A percentile compares a stretch with the other conserved stretches of the same genome.
Evolutionary conservation across 2,113 vertebrate species (phyloP).

Genomic region (Hippocampus abdominalis): DNA sequence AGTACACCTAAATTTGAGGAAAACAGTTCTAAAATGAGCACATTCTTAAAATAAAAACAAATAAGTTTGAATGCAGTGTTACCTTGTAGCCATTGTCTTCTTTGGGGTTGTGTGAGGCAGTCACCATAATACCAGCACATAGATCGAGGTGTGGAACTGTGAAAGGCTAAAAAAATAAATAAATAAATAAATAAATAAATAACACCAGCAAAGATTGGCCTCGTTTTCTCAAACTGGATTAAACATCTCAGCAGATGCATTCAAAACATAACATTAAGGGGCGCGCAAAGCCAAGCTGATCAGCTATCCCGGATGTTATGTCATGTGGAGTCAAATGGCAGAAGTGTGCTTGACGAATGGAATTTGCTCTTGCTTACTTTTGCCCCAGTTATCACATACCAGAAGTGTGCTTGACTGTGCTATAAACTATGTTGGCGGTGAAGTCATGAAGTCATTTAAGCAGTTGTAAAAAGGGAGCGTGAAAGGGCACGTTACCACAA

Average conservation of each 20-base stretch:
- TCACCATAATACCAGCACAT: conserved; percentile 95
- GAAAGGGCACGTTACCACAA: conserved; percentile 79
- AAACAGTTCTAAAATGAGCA: too few relatives aligned
- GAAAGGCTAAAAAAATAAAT: conserved; percentile 80
- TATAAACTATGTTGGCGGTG: neutral
- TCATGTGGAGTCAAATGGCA: conserved; percentile 10
- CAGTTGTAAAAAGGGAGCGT: neutral
- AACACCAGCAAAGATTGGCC: neutral
- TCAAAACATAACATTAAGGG: neutral
- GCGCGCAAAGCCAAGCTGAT: neutral
- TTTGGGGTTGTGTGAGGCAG: conserved; percentile 97
- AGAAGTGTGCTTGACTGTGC: neutral
- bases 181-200: conserved; percentile 1
- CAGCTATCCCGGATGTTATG: conserved; percentile 19
- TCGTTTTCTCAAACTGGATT: neutral
- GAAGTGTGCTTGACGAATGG: conserved; percentile 21
- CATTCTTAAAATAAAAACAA: neutral
- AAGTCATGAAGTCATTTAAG: neutral
- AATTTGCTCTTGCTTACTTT: conserved; percentile 38
- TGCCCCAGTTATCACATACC: neutral
- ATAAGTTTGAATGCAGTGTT: neutral
- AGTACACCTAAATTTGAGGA: conserved; percentile 82
- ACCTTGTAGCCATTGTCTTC: conserved; percentile 99
- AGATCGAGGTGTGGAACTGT: conserved; percentile 84
- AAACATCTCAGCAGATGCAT: neutral